Evolutionary conservation across 2,888 invertebrate species (phyloP), one percentile per base, ranked within the genome.

Genomic region (Steinernema carpocapsae): DNA sequence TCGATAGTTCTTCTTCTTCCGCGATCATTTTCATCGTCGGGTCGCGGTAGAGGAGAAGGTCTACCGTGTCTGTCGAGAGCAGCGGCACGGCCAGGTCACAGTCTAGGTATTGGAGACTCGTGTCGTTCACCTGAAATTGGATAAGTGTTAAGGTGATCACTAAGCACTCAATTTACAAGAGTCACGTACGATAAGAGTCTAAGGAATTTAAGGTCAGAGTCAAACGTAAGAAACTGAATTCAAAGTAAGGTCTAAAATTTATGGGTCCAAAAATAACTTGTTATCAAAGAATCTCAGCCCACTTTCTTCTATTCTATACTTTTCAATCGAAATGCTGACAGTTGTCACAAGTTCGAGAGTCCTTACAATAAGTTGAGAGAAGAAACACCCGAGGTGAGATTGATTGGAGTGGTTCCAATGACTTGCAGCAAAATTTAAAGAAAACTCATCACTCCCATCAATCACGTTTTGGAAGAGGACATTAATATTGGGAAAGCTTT

Each of bases 71-170:
- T 0, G 94, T 94, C 32, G 95, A 94, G 74, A 97, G 94, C 72
- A 97, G 89, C 0, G 95, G 95, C 71, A 96, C 95, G 0, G 95
- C 94, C 72, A 95, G 90, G 84, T 94, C 94, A 88, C 95, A 96
- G 88, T 95, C 95, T 88, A 94, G 94, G 87, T 95, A 94, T 83
- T 93, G 92, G 0, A 94, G 95, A 87, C 93, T 92, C 19, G 94
- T 93, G 76, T 94, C 94, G 86, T 96, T 95, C 0, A 96, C 94
- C 92, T 94, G 86, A n/a, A n/a, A n/a, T n/a, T n/a, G n/a, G n/a
- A n/a, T n/a, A n/a, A n/a, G n/a, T n/a, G n/a, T n/a, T n/a, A n/a
- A n/a, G n/a, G n/a, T n/a, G n/a, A n/a, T n/a, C n/a, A n/a, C n/a
- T n/a, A n/a, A n/a, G n/a, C n/a, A n/a, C n/a, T n/a, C n/a, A n/a